Evolutionary conservation across 2,888 invertebrate genomes (phyloP), one percentile per base, ranked within the genome.

Genomic region (Melanotus villosus): DNA sequence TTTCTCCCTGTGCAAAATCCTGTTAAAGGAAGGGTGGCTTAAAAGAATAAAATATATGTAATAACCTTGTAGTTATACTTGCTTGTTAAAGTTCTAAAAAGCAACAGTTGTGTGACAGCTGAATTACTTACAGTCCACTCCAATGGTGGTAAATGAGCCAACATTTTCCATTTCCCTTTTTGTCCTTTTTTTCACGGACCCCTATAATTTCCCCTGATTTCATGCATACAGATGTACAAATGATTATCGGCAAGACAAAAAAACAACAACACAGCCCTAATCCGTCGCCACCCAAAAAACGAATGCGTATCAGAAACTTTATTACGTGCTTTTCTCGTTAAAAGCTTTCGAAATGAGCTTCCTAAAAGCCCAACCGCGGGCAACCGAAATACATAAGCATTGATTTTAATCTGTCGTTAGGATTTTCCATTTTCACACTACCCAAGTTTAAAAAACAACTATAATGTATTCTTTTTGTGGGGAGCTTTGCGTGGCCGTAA

Each of bases 381-480:
- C 54, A 58, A 41, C 16, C 26, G 56, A 67, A 34, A 50, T 62
- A 56, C 56, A 56, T 23, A 30, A 36, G 45, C 56, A 67, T 67
- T 62, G 67, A 67, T 67, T 67, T 62, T 62, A 67, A 67, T 62
- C 67, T 62, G 62, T 66, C 59, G 41, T 50, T 52, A 52, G 52
- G 19, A 32, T 18, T 23, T 26, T 1, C 14, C 32, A 16, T 52
- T 52, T 52, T 32, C 14, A n/a, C 34, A 52, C 34, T 32, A 6
- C n/a, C 26, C 18, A 32, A 10, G 26, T 10, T 52, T 52, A 7
- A 34, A 52, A 52, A 52, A 52, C 52, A 52, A 52, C 26, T 19
- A 32, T 34, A 52, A 34, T 34, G 52, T 34, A 34, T 30, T 34
- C 32, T 18, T 34, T 52, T 47, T 52, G 50, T 12, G 30, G 32